Base-by-base conservation (phyloP, 2,113 vertebrate species). In the Pollachius pollachius region DNA sequence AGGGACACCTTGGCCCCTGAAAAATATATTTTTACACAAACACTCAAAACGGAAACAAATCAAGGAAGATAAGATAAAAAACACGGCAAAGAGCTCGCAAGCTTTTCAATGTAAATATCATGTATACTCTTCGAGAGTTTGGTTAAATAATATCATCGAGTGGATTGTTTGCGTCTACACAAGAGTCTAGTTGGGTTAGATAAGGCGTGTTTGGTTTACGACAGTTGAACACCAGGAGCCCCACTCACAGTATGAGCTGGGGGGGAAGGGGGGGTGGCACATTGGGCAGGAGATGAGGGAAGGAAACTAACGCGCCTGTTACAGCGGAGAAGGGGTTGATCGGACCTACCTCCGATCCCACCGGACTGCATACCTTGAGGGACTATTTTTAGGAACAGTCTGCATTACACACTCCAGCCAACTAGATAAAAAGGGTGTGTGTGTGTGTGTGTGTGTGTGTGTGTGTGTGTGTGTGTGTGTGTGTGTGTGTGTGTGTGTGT, bases 381-480 rank as follows among this genome's bases (percentile, higher is more conserved):
- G 67, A 72, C 87, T 93, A 91, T 91, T 89, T 91, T 90, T 91
- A 91, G 89, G 74, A 77, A 58, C 60, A 34, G 64, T 70, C 78
- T 52, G 71, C 64, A 69, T 73, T 64, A 65, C 74, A 69, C 54
- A 67, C 67, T n/a, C 41, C 64, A 81, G 84, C 75, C 62, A 71
- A 79, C 68, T 68, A 85, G 88, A 91, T 87, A 91, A 86, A 85
- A 70, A 77, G 65, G 80, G 21, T 2, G 21, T 37, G 30, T 58
- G 67, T 54, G 60, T 41, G 41, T 18, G 19, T 5, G 65, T 11
- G 81, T 67, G 34, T 72, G 71, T 71, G 74, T 64, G 75, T 73
- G 74, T 72, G 64, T 76, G 78, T 59, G 52, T 77, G 58, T 48
- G 30, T 59, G 52, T 48, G 30, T 60, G 67, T 57, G 60, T 41